Conservation (phyloP, 2,888 invertebrate genomes). For the Trachelus troglodyta region DNA sequence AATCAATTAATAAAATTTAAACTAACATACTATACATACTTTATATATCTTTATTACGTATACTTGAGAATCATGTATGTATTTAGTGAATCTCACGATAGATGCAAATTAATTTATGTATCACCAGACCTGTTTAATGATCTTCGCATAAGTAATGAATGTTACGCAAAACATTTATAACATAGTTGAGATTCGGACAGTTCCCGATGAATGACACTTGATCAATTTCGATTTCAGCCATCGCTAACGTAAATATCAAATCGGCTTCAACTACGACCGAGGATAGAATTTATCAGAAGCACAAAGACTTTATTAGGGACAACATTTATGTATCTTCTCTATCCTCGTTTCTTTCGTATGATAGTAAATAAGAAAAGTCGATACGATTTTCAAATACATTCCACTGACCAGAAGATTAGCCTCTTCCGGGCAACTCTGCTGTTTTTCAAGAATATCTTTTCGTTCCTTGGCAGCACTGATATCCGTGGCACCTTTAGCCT, state of each 20-base stretch:
- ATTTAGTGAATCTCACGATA: neutral
- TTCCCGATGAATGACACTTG: neutral
- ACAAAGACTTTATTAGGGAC: neutral
- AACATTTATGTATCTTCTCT: neutral
- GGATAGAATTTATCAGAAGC: neutral
- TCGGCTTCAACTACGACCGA: neutral
- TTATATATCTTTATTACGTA: neutral
- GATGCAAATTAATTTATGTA: neutral
- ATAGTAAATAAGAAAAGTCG: neutral
- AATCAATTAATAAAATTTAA: neutral
- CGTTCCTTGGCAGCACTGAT: conserved; percentile 1
- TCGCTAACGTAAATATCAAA: neutral
- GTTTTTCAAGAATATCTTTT: conserved; percentile 48
- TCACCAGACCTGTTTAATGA: neutral
- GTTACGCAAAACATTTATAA: neutral
- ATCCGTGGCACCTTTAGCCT: conserved; percentile 29
- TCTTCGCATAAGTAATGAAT: neutral
- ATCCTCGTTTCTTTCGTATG: neutral
- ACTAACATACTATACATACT: neutral
- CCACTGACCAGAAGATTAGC: conserved; percentile 55
- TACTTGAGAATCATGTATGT: neutral
- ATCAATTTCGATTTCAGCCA: neutral
- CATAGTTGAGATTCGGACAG: neutral
- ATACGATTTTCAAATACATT: neutral
- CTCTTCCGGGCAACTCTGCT: conserved; percentile 57